Evolutionary conservation across 2,113 vertebrate genomes (phyloP).

Genomic region (Brienomyrus brachyistius): DNA sequence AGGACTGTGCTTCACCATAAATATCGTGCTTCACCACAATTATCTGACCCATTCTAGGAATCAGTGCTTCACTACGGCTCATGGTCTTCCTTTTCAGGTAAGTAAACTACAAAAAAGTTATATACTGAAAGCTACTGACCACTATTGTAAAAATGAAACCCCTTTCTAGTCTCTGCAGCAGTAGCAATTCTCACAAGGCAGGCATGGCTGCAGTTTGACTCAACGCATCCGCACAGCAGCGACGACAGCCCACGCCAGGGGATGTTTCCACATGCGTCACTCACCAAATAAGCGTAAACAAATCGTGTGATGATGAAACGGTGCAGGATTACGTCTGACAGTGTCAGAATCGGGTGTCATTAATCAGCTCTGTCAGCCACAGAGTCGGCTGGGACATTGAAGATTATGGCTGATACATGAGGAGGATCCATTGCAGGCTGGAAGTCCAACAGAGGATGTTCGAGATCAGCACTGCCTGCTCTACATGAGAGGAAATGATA

Average conservation of each 20-base stretch:
- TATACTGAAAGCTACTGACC: background rate
- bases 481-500: background rate
- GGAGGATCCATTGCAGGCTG: background rate
- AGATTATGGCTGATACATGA: slow-evolving; percentile 7
- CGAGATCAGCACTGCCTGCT: slow-evolving; percentile 18
- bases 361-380: slow-evolving; percentile 32
- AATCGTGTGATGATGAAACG: slow-evolving; percentile 28
- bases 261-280: slow-evolving; percentile 26
- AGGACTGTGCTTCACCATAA: no score
- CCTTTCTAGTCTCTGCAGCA: background rate
- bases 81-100: background rate
- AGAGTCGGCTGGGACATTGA: slow-evolving; percentile 2
- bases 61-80: background rate
- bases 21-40: background rate
- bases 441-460: slow-evolving; percentile 28
- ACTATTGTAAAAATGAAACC: background rate
- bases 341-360: slow-evolving; percentile 16
- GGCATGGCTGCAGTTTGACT: background rate
- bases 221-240: background rate
- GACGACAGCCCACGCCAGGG: slow-evolving; percentile 25
- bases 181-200: background rate
- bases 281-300: slow-evolving; percentile 9
- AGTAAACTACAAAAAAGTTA: background rate
- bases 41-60: background rate
- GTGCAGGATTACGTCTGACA: slow-evolving; percentile 31